Evolutionary conservation across 2,797 vertebrate genomes (phyloP).

Genomic region (Acropternis orthonyx): DNA sequence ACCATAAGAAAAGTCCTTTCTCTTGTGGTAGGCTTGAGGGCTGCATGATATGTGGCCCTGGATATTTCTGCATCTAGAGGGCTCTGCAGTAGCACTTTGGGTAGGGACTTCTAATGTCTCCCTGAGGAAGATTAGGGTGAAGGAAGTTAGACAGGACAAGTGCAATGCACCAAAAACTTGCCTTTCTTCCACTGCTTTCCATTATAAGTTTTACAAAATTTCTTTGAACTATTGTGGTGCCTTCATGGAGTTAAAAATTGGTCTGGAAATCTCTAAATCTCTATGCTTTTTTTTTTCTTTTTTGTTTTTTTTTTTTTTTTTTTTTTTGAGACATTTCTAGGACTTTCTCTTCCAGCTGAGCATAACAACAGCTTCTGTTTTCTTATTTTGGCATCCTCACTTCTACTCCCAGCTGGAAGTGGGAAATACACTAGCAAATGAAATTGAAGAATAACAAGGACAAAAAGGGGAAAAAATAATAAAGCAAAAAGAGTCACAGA

Average conservation of each 20-base stretch:
- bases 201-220: neutral
- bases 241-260: neutral
- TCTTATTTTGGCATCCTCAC: conserved; percentile 23
- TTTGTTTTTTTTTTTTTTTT: neutral
- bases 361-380: conserved; percentile 16
- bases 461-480: conserved; percentile 8
- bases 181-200: neutral
- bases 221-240: neutral
- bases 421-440: conserved; percentile 20
- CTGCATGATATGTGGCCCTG: neutral
- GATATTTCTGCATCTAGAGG: neutral
- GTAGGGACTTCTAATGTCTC: neutral
- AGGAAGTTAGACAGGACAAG: neutral
- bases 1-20: neutral
- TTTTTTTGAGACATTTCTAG: neutral
- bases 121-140: neutral
- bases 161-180: neutral
- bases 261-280: neutral
- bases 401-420: conserved; percentile 39
- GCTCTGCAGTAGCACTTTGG: neutral
- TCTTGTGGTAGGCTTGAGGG: neutral
- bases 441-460: conserved; percentile 42
- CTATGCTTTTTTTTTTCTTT: neutral
- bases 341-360: conserved; percentile 31
- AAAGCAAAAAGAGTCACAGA: conserved; percentile 6